Conservation (phyloP, 2,888 invertebrate species). For the Iselma pallidipennis region DNA sequence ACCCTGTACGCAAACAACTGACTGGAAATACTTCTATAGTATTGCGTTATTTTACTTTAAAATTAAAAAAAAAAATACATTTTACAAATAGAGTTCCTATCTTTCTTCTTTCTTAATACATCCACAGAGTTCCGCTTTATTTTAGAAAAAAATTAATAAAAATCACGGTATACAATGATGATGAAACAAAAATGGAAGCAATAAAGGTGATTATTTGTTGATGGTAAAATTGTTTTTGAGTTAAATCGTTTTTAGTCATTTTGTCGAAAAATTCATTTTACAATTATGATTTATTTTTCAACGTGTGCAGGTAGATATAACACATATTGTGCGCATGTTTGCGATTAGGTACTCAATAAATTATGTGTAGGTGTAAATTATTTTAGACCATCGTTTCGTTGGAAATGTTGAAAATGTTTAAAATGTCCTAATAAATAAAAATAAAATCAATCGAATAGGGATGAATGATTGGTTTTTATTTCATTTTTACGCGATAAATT, state of each 20-base stretch:
- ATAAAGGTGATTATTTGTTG: background rate
- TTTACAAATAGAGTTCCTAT: no score
- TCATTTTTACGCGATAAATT: background rate
- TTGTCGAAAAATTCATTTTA: background rate
- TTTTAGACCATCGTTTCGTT: background rate
- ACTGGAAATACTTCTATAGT: constrained; percentile 19
- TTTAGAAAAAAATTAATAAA: no score
- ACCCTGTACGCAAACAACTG: constrained; percentile 26
- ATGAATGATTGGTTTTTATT: background rate
- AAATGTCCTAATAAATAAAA: background rate
- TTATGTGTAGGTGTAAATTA: background rate
- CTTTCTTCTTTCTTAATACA: no score
- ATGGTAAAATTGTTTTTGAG: background rate
- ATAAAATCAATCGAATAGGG: background rate
- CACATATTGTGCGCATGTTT: no score
- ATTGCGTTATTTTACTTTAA: constrained; percentile 5
- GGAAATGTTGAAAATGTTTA: background rate
- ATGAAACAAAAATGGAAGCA: no score
- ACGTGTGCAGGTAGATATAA: no score
- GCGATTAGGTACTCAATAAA: background rate
- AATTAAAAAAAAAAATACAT: background rate
- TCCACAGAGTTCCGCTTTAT: no score
- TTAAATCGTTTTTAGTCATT: background rate
- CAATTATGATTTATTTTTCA: background rate
- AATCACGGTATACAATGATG: constrained; percentile 13